Percentiles rank a stretch among this genome's conserved stretches.
phyloP scores from a whole-genome alignment of 2,113 vertebrate genomes.

The Rutilus rutilus region DNA sequence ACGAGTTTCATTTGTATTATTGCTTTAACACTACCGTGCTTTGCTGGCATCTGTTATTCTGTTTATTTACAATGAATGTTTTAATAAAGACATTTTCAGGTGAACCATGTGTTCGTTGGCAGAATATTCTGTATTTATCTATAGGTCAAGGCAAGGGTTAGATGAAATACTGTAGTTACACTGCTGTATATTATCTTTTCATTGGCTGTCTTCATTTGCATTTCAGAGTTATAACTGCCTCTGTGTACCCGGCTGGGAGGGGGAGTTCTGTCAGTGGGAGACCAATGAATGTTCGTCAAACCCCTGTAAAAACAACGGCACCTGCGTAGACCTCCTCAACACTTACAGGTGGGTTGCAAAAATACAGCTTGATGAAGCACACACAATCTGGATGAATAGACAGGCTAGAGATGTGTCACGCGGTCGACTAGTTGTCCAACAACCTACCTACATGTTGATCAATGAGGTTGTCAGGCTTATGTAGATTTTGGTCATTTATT shows the following conservation, averaged over 20 bases:
- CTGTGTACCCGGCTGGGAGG: conserved; percentile 81
- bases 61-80: conserved; percentile 5
- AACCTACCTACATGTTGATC: background rate
- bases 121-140: conserved; percentile 21
- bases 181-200: conserved; percentile 9
- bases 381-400: background rate
- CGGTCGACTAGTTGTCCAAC: background rate
- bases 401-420: background rate
- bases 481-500: too few species aligned
- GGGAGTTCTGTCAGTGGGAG: conserved; percentile 79
- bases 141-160: conserved; percentile 51
- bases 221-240: conserved; percentile 76
- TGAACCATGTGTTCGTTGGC: background rate
- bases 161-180: conserved; percentile 45
- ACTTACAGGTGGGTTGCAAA: conserved; percentile 73
- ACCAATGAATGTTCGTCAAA: conserved; percentile 78
- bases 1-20: background rate
- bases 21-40: background rate
- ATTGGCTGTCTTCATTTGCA: conserved; percentile 36
- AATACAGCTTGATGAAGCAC: background rate
- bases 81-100: background rate
- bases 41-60: conserved; percentile 52
- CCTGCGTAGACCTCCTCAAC: conserved; percentile 79
- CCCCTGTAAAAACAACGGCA: conserved; percentile 82
- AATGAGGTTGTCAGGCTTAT: background rate